These are phyloP conservation scores for Slavum lentiscoides DNA, from an alignment of 2,888 invertebrate genomes.

Conservation along the genomic window DNA sequence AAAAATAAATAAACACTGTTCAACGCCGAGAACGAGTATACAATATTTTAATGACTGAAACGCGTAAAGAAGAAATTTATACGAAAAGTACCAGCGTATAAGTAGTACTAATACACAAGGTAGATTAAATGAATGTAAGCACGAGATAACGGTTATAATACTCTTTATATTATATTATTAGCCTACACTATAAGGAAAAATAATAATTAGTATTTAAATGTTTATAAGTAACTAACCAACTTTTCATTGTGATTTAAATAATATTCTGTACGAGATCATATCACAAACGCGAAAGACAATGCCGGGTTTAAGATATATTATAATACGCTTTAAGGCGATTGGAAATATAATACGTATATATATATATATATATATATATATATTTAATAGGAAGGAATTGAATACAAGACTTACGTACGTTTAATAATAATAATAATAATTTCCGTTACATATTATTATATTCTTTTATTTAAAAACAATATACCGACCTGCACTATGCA, in stretches of 20 bases:
- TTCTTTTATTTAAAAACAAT: constrained; percentile 22
- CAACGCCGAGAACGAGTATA: no score
- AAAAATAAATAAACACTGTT: no score
- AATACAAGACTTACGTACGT: not conserved
- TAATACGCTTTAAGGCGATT: constrained; percentile 39
- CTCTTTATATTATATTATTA: not conserved
- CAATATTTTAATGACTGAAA: no score
- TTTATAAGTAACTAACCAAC: constrained; percentile 25
- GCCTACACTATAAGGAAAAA: constrained; percentile 6
- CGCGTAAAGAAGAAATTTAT: not conserved
- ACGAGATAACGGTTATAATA: constrained; percentile 22
- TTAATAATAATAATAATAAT: constrained; percentile 2
- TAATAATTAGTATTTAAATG: constrained; percentile 39
- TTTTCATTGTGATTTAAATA: constrained; percentile 43
- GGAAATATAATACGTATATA: constrained; percentile 5
- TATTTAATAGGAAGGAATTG: constrained; percentile 27
- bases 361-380: constrained; percentile 22
- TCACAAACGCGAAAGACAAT: constrained; percentile 40
- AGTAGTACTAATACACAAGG: not conserved
- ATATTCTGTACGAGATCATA: constrained; percentile 9
- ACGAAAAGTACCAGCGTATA: not conserved
- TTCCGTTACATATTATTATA: not conserved
- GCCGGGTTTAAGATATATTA: not conserved
- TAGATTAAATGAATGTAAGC: constrained; percentile 38
- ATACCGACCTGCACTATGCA: not conserved